Evolutionary conservation across 2,797 vertebrate genomes (phyloP), one percentile per base, ranked within the genome.

Genomic region (Sus cebifrons): DNA sequence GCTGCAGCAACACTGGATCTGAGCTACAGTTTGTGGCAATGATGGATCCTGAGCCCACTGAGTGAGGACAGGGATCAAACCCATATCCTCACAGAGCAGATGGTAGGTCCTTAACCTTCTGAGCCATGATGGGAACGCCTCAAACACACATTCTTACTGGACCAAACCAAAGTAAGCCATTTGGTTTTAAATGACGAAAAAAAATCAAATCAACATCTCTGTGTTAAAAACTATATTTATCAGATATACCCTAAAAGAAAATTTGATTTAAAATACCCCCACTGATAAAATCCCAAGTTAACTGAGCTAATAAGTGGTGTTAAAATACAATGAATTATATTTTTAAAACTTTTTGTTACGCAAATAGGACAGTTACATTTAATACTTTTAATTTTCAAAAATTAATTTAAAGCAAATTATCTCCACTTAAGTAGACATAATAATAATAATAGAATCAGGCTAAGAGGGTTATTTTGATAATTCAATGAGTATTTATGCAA

Each of bases 321-420:
- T 67, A 77, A 49, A 75, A 85, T 74, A 32, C 40, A 86, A 60
- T 71, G 27, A n/a, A 58, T 71, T 91, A 52, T 70, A 60, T 86
- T 92, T 92, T 60, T 7, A 88, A 85, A 89, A 89, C 67, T 94
- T 94, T 86, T 82, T 65, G 73, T 83, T 58, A 44, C 11, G 40
- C 88, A 93, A 94, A 86, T 94, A 78, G 52, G 68, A 32, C 84
- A 70, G 92, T 82, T 94, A 49, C 36, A 91, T 83, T 58, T 77
- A 86, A 92, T 91, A 74, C 54, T 75, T 95, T 71, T 70, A 95
- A 91, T 94, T 96, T 92, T 96, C 68, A 86, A 82, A 91, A 97
- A 88, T 92, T 92, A 92, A 95, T 92, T 96, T 82, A 86, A 84
- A 58, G 54, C 7, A 21, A 67, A 95, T 94, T 92, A 86, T 86